Percentiles rank a stretch among this genome's conserved stretches.
These are phyloP conservation scores for Euwallacea similis DNA, from an alignment of 1,140 invertebrate species.

Conservation along the genomic window DNA sequence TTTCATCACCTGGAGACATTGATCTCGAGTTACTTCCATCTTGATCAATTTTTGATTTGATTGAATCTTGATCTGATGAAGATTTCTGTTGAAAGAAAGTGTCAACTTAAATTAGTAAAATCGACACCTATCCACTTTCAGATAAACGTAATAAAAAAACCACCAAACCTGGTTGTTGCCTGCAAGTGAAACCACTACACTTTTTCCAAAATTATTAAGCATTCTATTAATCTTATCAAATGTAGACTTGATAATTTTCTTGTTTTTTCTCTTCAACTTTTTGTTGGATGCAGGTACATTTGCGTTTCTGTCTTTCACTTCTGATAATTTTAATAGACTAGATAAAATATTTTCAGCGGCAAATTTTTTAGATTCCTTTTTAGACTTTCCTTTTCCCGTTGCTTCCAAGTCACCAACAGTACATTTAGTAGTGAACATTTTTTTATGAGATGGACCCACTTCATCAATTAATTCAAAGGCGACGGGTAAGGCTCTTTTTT, in stretches of 20 bases:
- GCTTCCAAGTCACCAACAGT: conserved; percentile 38
- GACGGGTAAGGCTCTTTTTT: conserved; percentile 38
- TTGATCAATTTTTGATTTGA: no score
- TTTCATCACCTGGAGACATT: conserved; percentile 33
- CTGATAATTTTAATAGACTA: conserved; percentile 27
- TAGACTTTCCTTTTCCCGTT: conserved; percentile 44
- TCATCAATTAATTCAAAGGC: conserved; percentile 44
- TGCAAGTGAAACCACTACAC: conserved; percentile 20
- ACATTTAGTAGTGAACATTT: conserved; percentile 43
- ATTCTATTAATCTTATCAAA: conserved; percentile 41
- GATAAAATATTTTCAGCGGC: conserved; percentile 42
- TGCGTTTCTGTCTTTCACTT: conserved; percentile 21
- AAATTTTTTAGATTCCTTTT: conserved; percentile 46
- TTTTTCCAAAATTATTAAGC: conserved; percentile 38
- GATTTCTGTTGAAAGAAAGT: no score
- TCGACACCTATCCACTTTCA: no score
- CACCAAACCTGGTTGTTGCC: conserved; percentile 6
- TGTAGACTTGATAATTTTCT: conserved; percentile 42
- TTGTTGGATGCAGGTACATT: conserved; percentile 26
- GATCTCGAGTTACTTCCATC: no score
- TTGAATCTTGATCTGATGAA: no score
- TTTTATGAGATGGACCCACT: conserved; percentile 43
- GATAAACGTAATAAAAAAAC: no score
- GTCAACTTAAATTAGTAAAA: no score
- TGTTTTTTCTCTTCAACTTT: conserved; percentile 42